Base-by-base conservation (phyloP, 2,113 vertebrate species). In the Lonchura striata region DNA sequence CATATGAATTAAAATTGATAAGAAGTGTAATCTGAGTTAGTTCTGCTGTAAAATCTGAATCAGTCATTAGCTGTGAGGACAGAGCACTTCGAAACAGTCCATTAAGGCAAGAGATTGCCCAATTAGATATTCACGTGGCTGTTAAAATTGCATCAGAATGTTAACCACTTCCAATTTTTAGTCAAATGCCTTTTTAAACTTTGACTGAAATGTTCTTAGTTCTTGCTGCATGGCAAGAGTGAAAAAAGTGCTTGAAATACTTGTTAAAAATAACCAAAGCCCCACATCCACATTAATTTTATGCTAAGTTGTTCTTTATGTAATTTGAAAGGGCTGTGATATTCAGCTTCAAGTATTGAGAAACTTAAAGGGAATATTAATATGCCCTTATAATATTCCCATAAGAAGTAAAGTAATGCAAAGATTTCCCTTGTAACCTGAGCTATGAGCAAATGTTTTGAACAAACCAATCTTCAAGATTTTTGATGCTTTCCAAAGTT, bases 31-130 rank as follows among this genome's bases (percentile, higher is more conserved):
- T 69, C 61, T 31, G 56, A 83, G 31, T 82, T 52, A 52, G 53
- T 76, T 82, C 33, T 53, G 46, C 59, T 92, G 75, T 88, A 66
- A 47, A 90, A 91, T 57, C 10, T 7, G 53, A 61, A 90, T 92
- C 77, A 53, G 77, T 75, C 57, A 68, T 82, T 80, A 92, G 42
- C 31, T 91, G 21, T 70, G 87, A 64, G 90, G 86, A 86, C 42
- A 57, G 77, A 79, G 68, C 28, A n/a, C 75, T 93, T 72, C 0
- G 46, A 89, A 95, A 82, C 70, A 91, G 91, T 50, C 91, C 64
- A 75, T 94, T 95, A 94, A 95, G 46, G 57, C 54, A 88, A 90
- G 85, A 91, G 84, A 90, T 82, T 90, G 63, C 82, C 59, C 56
- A 92, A 88, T 95, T 87, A 82, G 87, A 85, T 94, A 88, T 77